phyloP scores from a whole-genome alignment of 1,140 invertebrate genomes.

The Drosophila mauritiana region DNA sequence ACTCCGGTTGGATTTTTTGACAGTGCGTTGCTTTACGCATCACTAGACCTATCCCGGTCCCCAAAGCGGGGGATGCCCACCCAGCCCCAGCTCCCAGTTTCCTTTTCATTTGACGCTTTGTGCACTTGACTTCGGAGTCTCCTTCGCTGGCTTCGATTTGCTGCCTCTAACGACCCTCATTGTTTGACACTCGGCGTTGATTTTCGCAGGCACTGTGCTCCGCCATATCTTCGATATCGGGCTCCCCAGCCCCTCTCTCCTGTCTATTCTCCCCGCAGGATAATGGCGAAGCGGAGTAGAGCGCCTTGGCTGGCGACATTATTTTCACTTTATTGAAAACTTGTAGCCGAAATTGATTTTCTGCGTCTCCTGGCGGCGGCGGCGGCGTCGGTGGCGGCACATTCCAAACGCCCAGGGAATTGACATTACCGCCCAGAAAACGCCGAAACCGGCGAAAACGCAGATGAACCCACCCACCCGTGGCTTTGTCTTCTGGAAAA shows the following conservation, averaged over 20 bases:
- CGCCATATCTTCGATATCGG: conserved; percentile 37
- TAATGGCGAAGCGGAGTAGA: conserved; percentile 50
- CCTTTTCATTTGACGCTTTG: conserved; percentile 81
- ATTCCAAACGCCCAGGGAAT: conserved; percentile 72
- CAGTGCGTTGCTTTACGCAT: conserved; percentile 79
- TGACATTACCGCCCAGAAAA: conserved; percentile 54
- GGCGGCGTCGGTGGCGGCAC: conserved; percentile 28
- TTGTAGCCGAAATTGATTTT: conserved; percentile 82
- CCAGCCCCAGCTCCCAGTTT: conserved; percentile 31
- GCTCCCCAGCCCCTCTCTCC: neutral
- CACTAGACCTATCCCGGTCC: conserved; percentile 65
- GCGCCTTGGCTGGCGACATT: conserved; percentile 60
- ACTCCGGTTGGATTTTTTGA: conserved; percentile 52
- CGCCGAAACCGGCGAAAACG: neutral
- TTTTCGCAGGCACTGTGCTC: conserved; percentile 50
- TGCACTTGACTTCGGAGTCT: conserved; percentile 75
- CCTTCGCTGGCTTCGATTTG: conserved; percentile 59
- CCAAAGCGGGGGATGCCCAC: neutral
- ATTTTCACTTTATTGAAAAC: conserved; percentile 83
- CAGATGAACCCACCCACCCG: neutral
- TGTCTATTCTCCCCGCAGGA: conserved; percentile 34
- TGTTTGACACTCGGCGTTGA: conserved; percentile 80
- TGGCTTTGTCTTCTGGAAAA: conserved; percentile 71
- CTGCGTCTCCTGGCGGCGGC: conserved; percentile 67
- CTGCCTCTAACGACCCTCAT: conserved; percentile 81